phyloP scores from a whole-genome alignment of 2,888 invertebrate genomes.

The Dolichomitus sp. region DNA sequence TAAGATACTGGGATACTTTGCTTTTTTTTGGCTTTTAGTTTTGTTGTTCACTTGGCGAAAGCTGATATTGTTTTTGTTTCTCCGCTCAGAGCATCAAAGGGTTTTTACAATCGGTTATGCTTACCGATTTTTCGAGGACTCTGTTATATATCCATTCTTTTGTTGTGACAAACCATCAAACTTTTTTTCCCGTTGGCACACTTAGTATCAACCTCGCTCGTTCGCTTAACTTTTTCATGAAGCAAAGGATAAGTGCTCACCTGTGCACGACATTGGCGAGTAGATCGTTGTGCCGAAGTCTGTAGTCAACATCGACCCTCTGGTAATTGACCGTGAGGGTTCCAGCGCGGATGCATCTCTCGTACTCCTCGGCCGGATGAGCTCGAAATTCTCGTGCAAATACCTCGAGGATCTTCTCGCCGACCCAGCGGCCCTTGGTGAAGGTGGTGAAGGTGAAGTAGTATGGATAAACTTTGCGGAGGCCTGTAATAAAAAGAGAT shows the following conservation, averaged over 20 bases:
- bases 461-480: conserved; percentile 98
- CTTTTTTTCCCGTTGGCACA: conserved; percentile 4
- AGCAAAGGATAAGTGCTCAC: conserved; percentile 87
- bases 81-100: neutral
- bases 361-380: conserved; percentile 97
- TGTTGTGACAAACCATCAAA: neutral
- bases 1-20: conserved; percentile 7
- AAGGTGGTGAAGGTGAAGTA: conserved; percentile 98
- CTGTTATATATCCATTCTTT: neutral
- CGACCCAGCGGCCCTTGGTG: conserved; percentile 98
- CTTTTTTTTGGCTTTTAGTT: conserved; percentile 20
- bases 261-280: conserved; percentile 98
- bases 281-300: conserved; percentile 96
- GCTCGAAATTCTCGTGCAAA: conserved; percentile 97
- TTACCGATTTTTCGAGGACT: neutral
- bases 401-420: conserved; percentile 96
- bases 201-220: neutral
- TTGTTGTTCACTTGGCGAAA: conserved; percentile 7
- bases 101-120: neutral
- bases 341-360: conserved; percentile 96
- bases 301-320: conserved; percentile 96
- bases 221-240: conserved; percentile 6
- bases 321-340: conserved; percentile 98
- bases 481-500: conserved; percentile 88
- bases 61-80: conserved; percentile 21